phyloP scores from a whole-genome alignment of 37 sponge, comb jelly and placozoan genomes.

The Diacarnus erythraeanus region DNA sequence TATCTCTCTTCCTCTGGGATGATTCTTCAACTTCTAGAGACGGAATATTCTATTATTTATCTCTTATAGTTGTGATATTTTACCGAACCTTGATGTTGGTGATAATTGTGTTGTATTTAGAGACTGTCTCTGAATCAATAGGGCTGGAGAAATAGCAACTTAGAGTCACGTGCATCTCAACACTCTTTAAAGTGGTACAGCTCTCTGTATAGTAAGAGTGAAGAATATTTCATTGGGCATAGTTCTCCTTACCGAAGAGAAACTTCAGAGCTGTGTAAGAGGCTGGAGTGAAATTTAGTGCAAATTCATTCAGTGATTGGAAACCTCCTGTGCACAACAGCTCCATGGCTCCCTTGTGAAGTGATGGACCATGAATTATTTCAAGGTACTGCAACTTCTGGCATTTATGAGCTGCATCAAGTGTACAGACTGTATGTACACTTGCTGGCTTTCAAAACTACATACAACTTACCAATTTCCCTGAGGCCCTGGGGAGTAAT shows the following conservation, averaged over 20 bases:
- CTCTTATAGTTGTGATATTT: too few relatives aligned
- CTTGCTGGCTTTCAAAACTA: background rate
- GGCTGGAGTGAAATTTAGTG: slow-evolving; percentile 49
- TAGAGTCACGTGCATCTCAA: slow-evolving; percentile 29
- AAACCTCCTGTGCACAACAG: slow-evolving; percentile 21
- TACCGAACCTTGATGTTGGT: slow-evolving; percentile 16
- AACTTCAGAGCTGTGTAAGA: slow-evolving; percentile 21
- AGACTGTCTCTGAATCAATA: background rate
- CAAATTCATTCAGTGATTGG: slow-evolving; percentile 13
- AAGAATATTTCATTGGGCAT: too few relatives aligned
- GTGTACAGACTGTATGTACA: background rate
- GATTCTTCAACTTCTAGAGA: slow-evolving; percentile 15
- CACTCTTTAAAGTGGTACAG: slow-evolving; percentile 6
- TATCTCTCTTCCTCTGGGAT: background rate
- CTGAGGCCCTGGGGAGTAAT: slow-evolving; percentile 31
- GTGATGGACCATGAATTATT: slow-evolving; percentile 21
- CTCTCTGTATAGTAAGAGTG: slow-evolving; percentile 7
- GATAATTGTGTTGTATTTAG: slow-evolving; percentile 12
- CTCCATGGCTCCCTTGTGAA: slow-evolving; percentile 8
- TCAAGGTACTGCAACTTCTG: slow-evolving; percentile 7
- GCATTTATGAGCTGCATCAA: slow-evolving; percentile 27
- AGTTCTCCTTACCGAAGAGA: slow-evolving; percentile 27
- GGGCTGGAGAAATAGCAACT: slow-evolving; percentile 22
- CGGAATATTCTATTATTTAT: too few relatives aligned
- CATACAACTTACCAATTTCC: slow-evolving; percentile 26